phyloP scores from a whole-genome alignment of 2,888 invertebrate genomes.

The Pterostichus madidus region DNA sequence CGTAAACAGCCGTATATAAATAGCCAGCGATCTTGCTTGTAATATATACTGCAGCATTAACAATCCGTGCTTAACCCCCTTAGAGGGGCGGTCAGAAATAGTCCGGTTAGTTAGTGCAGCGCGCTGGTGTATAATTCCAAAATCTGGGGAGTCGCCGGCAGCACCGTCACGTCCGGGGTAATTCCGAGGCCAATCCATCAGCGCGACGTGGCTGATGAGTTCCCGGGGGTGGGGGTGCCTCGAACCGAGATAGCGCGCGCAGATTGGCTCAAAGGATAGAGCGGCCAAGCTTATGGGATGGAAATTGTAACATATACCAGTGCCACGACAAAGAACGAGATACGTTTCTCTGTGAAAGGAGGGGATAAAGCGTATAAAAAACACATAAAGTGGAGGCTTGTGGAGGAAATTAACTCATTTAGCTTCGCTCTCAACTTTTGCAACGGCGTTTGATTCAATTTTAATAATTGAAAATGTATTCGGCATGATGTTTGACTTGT shows the following conservation, averaged over 20 bases:
- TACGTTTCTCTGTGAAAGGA: slow-evolving; percentile 61
- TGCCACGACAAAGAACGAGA: slow-evolving; percentile 67
- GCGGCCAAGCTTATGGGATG: slow-evolving; percentile 71
- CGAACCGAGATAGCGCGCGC: slow-evolving; percentile 66
- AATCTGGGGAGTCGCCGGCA: slow-evolving; percentile 51
- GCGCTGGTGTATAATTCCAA: slow-evolving; percentile 61
- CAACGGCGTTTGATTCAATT: slow-evolving; percentile 51
- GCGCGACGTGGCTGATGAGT: slow-evolving; percentile 71
- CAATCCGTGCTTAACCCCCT: background rate
- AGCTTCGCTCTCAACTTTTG: slow-evolving; percentile 67
- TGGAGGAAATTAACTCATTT: slow-evolving; percentile 73
- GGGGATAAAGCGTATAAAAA: slow-evolving; percentile 70
- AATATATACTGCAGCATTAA: slow-evolving; percentile 4
- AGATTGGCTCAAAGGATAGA: slow-evolving; percentile 71
- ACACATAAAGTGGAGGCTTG: slow-evolving; percentile 71
- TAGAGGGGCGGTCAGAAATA: slow-evolving; percentile 11
- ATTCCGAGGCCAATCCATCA: slow-evolving; percentile 72
- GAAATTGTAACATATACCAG: slow-evolving; percentile 72
- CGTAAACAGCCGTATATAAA: background rate
- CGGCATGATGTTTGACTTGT: slow-evolving; percentile 50
- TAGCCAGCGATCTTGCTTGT: background rate
- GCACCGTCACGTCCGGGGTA: slow-evolving; percentile 62
- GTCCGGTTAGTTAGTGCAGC: slow-evolving; percentile 52
- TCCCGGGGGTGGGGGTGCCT: slow-evolving; percentile 53
- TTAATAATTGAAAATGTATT: slow-evolving; percentile 64